Evolutionary conservation across 2,888 invertebrate species (phyloP).

Genomic region (Lepas anatifera): DNA sequence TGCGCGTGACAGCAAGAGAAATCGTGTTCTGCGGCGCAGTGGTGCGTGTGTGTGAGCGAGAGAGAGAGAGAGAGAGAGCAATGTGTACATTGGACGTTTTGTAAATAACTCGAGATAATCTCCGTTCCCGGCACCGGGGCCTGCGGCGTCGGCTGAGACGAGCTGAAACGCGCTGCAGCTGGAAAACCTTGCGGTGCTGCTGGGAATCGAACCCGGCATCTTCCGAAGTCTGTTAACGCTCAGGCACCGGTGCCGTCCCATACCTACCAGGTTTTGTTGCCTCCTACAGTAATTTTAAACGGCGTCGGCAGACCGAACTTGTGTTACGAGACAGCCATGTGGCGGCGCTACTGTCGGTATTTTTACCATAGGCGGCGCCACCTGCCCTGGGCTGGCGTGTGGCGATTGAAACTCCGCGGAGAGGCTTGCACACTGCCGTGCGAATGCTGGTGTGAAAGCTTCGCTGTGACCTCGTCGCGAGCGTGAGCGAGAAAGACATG

Average conservation of each 20-base stretch:
- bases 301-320: neutral
- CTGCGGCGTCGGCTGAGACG: neutral
- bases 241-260: neutral
- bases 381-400: neutral
- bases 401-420: too few relatives aligned
- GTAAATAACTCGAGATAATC: constrained; percentile 12
- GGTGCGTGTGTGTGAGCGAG: too few relatives aligned
- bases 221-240: neutral
- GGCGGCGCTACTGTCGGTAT: too few relatives aligned
- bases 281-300: neutral
- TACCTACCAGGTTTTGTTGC: neutral
- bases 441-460: neutral
- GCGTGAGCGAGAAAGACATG: neutral
- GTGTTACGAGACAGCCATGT: neutral
- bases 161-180: neutral
- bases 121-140: neutral
- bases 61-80: too few relatives aligned
- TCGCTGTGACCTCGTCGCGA: neutral
- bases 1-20: too few relatives aligned
- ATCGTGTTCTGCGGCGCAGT: too few relatives aligned
- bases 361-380: too few relatives aligned
- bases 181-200: neutral
- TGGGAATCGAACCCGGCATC: neutral
- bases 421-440: neutral
- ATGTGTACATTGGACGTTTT: constrained; percentile 9